Conservation (phyloP, 2,113 vertebrate genomes). For the Phylloscopus whistleri region DNA sequence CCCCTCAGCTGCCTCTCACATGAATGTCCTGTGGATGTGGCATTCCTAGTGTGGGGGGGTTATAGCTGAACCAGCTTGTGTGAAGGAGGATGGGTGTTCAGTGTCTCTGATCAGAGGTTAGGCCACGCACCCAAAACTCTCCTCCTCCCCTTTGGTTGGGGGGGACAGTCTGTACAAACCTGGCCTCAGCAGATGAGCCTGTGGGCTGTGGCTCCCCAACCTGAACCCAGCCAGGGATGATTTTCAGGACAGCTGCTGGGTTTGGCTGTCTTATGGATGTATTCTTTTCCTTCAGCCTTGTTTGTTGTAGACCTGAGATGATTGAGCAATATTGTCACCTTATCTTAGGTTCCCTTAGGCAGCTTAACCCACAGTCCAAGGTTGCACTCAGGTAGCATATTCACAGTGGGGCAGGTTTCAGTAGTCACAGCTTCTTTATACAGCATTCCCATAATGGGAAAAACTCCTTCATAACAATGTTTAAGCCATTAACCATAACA, state of each 20-base stretch:
- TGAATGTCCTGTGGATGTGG: rapidly evolving
- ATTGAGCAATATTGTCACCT: not conserved
- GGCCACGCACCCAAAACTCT: not conserved
- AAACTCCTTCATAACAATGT: not conserved
- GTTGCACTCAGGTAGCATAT: not conserved
- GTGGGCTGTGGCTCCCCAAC: not conserved
- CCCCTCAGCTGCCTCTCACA: not conserved
- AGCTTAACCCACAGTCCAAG: not conserved
- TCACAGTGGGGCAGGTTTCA: rapidly evolving
- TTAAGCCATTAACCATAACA: not conserved
- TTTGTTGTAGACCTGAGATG: not conserved
- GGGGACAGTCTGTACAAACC: not conserved
- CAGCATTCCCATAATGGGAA: too few species aligned
- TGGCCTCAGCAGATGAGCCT: not conserved
- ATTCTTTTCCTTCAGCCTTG: not conserved
- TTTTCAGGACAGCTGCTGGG: not conserved
- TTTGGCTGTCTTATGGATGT: not conserved
- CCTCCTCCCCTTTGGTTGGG: not conserved
- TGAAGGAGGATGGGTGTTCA: not conserved
- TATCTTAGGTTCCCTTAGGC: not conserved
- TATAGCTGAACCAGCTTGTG: not conserved
- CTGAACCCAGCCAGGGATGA: not conserved
- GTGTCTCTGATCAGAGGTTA: not conserved
- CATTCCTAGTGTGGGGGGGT: not conserved
- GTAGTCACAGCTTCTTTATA: not conserved